Evolutionary conservation across 1,140 invertebrate genomes (phyloP).

Genomic region (Cardiocondyla obscurior): DNA sequence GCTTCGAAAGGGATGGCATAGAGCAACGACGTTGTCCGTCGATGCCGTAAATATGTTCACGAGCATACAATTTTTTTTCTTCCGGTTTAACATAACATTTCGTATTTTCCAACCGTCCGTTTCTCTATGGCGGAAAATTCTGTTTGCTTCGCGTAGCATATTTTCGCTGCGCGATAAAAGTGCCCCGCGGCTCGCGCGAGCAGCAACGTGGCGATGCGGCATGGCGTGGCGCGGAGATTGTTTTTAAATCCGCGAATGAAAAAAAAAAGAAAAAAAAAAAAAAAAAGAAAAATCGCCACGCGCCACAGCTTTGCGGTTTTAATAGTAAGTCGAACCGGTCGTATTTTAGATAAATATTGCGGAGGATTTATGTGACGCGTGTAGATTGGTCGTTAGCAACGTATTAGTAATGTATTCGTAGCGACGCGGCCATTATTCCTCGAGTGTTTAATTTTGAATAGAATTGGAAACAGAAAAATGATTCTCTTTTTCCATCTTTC

Average conservation of each 20-base stretch:
- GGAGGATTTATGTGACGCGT: constrained; percentile 2
- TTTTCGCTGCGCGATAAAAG: constrained; percentile 53
- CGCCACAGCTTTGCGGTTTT: constrained; percentile 47
- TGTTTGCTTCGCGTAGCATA: constrained; percentile 47
- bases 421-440: background rate
- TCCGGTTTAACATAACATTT: constrained; percentile 46
- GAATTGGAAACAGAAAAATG: background rate
- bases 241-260: constrained; percentile 43
- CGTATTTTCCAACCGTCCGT: constrained; percentile 46
- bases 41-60: constrained; percentile 38
- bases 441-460: background rate
- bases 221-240: constrained; percentile 35
- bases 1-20: background rate
- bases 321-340: constrained; percentile 50
- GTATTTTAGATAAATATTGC: constrained; percentile 45
- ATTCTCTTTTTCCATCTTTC: background rate
- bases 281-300: background rate
- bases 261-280: constrained; percentile 13
- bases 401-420: constrained; percentile 15
- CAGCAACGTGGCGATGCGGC: background rate
- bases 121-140: constrained; percentile 49
- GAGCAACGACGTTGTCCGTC: background rate
- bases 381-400: constrained; percentile 28
- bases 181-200: constrained; percentile 50
- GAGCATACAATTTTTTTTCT: constrained; percentile 40